phyloP scores from a whole-genome alignment of 2,113 vertebrate genomes.

The Mustela nigripes region DNA sequence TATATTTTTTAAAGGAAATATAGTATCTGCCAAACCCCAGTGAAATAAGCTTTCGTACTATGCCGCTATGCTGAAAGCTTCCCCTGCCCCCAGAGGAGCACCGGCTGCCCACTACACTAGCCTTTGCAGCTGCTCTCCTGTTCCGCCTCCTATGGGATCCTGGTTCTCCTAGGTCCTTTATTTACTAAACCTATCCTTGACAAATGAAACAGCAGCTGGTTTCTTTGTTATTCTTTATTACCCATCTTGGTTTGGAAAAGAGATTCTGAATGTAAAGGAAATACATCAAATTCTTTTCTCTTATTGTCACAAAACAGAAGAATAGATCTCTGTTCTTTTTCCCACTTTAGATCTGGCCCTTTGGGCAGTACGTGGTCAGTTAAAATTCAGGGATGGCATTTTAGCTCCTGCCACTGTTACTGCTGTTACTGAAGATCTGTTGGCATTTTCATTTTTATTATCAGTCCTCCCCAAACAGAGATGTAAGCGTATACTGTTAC shows the following conservation, averaged over 20 bases:
- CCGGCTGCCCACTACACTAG: not conserved
- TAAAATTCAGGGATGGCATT: not conserved
- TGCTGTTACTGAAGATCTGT: not conserved
- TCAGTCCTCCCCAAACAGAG: not conserved
- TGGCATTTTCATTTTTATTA: not conserved
- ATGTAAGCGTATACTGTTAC: not conserved
- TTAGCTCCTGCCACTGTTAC: not conserved
- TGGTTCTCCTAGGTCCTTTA: not conserved
- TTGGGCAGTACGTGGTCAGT: not conserved
- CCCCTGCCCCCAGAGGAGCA: not conserved
- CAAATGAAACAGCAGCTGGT: not conserved
- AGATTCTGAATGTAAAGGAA: slow-evolving; percentile 4
- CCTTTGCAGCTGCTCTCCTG: not conserved
- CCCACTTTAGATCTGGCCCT: not conserved
- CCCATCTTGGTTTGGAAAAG: not conserved
- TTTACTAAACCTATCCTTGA: not conserved
- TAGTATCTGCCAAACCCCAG: not conserved
- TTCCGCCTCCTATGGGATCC: not conserved
- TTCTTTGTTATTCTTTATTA: not conserved
- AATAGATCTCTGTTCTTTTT: not conserved
- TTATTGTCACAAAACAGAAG: not conserved
- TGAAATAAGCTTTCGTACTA: not conserved
- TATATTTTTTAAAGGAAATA: slow-evolving; percentile 12
- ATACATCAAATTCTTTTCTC: not conserved
- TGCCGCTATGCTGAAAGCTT: rapidly evolving